Base-by-base conservation (phyloP, 2,888 invertebrate genomes). In the Leptarthrus brevirostris region DNA sequence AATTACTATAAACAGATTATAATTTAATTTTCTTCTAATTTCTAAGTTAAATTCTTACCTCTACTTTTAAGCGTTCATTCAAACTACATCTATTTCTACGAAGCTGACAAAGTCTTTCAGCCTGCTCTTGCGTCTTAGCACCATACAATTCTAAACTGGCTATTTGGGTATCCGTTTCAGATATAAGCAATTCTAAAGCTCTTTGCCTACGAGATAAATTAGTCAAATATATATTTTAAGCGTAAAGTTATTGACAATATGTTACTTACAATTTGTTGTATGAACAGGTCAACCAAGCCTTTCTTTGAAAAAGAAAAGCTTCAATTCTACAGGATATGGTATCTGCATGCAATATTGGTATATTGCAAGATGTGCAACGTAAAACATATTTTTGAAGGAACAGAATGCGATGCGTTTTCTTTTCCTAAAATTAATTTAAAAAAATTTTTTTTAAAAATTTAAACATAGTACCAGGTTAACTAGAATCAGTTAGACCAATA, bases 151-250 rank as follows among this genome's bases (percentile, higher is more conserved):
- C 95, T 74, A 95, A 83, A 76, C 94, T 87, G 0, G 94, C 95
- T 79, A 96, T 89, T 83, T 93, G 92, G 10, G 94, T 91, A 83
- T 96, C 96, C 82, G 95, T 95, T 81, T 95, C 95, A 80, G 93
- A 93, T 75, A 96, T 91, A 2, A 92, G 91, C 74, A 92, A 90
- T 85, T 94, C 91, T 76, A 96, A 85, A 69, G 94, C 91, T 85
- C 96, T 94, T 85, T 93, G 92, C 82, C 95, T 95, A 61, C 61
- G 34, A 40, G 16, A 12, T 47, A 30, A 30, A 30, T 4, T 12
- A 18, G 16, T 49, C 44, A 30, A 30, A 30, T 8, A 5, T 30
- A 5, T 8, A 5, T 30, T 8, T 8, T 30, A 30, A 30, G 1
- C 4, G 8, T 30, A 30, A 30, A 30, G 30, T 6, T 6, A 30